Evolutionary conservation across 2,888 invertebrate genomes (phyloP), one percentile per base, ranked within the genome.

Genomic region (Noctua comes): DNA sequence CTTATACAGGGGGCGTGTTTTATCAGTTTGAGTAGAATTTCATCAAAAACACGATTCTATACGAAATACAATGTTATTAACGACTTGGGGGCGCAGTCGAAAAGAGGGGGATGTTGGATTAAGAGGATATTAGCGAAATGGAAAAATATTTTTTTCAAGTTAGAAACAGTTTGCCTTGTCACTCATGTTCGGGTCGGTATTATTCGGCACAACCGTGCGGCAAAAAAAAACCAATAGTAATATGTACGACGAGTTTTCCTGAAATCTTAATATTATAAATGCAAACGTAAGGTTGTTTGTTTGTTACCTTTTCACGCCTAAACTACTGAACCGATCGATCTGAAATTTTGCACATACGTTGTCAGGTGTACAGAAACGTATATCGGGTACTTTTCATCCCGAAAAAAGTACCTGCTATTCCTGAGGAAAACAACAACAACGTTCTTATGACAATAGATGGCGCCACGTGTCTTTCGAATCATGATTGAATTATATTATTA

Each of bases 1-100:
- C 40, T 24, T 43, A 54, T 3, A 43, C 13, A 48, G 43, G 31
- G 54, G 11, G 24, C 77, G 84, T 86, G 86, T 76, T 81, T 80
- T 86, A 86, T 86, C 86, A 43, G 75, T 54, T 48, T 13, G 6
- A 36, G 13, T 10, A 65, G 43, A 73, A 73, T 62, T 43, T 31
- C 73, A 86, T 86, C 86, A 36, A 65, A 73, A 80, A 84, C 84
- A 86, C 84, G 87, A 80, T 64, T 51, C 62, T 40, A 64, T 78
- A 57, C 36, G 62, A 59, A 68, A 71, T 65, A 48, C n/a, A 68
- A 59, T 46, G 59, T 71, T 71, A 40, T 73, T 62, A 71, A 73
- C 57, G 46, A 48, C 40, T 54, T 31, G 24, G 51, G 43, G 66
- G 16, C 1, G 57, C 6, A 1, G 21, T 16, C 11, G 2, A 31